Base-by-base conservation (phyloP, 2,797 vertebrate genomes). In the Xyrichtys novacula region DNA sequence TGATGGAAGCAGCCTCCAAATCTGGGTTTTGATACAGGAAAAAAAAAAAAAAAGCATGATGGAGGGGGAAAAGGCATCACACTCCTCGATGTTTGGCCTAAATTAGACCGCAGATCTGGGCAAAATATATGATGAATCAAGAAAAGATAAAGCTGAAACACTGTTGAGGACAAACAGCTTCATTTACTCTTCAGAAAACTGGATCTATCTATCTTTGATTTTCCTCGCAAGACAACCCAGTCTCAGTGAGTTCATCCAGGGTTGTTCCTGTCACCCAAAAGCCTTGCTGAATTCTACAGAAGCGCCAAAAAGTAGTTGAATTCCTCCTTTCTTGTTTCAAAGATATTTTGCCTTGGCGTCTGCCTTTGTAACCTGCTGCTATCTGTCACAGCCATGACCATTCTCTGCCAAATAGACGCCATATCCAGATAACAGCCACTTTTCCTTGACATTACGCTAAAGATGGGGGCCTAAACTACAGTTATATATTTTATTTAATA, bases 1-100 rank as follows among this genome's bases (percentile, higher is more conserved):
- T 44, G 43, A 81, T 71, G 67, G 78, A 85, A 78, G 54, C 9
- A 5, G 46, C 67, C 60, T 73, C 64, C 60, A 79, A 78, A 87
- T 83, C 48, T 87, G 60, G 76, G 80, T 81, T 85, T 81, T 43
- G 16, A 71, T 42, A 36, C 16, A 32, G 40, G 52, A 5, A 17
- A 32, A 34, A 56, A 59, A 23, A 19, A 29, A 28, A 39, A n/a
- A 56, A 47, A 39, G 20, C 40, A 36, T 1, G 50, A 67, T 22
- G 57, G 39, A 7, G 46, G 54, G 6, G 46, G 54, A 5, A 40
- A 71, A 48, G 42, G 47, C 48, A 69, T 65, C 57, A 59, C 49
- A 50, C 22, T 31, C 40, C 31, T 76, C 19, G 43, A 48, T 23
- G n/a, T 74, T 71, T 67, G 68, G 28, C 50, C 67, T 59, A 46